Base-by-base conservation (phyloP, 35 echinoderm and acorn worm genomes). In the Stichopus chloronotus region DNA sequence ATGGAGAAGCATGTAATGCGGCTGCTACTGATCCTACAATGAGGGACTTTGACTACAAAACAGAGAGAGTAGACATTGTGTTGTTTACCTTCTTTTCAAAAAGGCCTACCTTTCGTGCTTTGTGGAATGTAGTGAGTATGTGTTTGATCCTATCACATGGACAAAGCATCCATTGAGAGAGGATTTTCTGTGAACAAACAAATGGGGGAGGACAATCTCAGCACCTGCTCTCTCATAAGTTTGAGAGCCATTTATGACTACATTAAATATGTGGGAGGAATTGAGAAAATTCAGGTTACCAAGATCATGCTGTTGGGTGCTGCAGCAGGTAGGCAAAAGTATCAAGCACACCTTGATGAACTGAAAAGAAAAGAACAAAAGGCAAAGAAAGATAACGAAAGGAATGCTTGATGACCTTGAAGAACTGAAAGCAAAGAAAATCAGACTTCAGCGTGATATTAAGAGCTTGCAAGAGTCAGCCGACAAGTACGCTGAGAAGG, bases 181-280 rank as follows among this genome's bases (percentile, higher is more conserved):
- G 92, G 80, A 17, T 93, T 93, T 24, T 93, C 92, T 52, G 22
- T 86, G 7, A 93, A 93, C 25, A 86, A 76, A 86, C 56, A 93
- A 30, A 55, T 92, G 30, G 53, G 57, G 30, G 81, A 86, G 9
- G 92, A 93, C 19, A 93, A 93, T 55, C 57, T 72, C 12, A 2
- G 60, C 9, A 63, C 85, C 14, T 6, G 59, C 25, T 93, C 92
- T 5, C 52, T 93, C 16, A 72, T 93, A 22, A 14, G 80, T 71
- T 81, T 86, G 63, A 56, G 92, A 6, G 25, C 86, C 19, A 59
- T 93, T 24, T 30, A 68, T 2, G 91, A 92, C 59, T 57, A 92
- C 25, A 58, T 53, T 25, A 5, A 63, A 4, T 12, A 9, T n/a
- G 59, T 84, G 21, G 78, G 91, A 9, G 91, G 91, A 5, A 81